Evolutionary conservation across 2,888 invertebrate species (phyloP).

Genomic region (Sussaba pulchella): DNA sequence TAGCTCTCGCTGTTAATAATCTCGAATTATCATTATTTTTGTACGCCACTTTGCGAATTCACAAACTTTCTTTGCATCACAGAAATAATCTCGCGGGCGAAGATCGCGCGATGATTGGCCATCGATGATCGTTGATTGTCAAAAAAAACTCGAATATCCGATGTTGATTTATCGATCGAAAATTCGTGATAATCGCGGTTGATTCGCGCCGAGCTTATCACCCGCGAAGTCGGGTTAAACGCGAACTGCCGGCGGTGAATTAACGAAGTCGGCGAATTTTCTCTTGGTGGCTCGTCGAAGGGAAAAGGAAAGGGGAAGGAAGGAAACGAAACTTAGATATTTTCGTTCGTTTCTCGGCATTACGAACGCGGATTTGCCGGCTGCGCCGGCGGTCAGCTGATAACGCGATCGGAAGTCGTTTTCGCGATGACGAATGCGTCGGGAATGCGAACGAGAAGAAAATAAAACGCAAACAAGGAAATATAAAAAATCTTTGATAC

Average conservation of each 20-base stretch:
- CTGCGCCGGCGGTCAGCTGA: slow-evolving; percentile 13
- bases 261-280: too few relatives aligned
- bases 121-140: not conserved
- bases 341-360: slow-evolving; percentile 16
- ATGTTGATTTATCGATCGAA: not conserved
- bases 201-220: too few relatives aligned
- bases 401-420: not conserved
- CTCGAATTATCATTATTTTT: not conserved
- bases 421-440: not conserved
- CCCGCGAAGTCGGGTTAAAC: too few relatives aligned
- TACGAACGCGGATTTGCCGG: not conserved
- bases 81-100: not conserved
- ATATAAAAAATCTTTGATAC: too few relatives aligned
- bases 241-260: not conserved
- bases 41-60: not conserved
- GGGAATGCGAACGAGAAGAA: not conserved
- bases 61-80: not conserved
- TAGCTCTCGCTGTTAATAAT: not conserved
- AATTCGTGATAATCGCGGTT: too few relatives aligned
- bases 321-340: slow-evolving; percentile 25
- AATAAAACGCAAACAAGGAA: not conserved
- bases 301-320: not conserved
- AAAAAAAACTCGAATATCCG: not conserved
- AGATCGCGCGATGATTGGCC: not conserved
- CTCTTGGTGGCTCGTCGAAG: too few relatives aligned